Evolutionary conservation across 2,888 invertebrate genomes (phyloP), one percentile per base, ranked within the genome.

Genomic region (Synergus laeviventris): DNA sequence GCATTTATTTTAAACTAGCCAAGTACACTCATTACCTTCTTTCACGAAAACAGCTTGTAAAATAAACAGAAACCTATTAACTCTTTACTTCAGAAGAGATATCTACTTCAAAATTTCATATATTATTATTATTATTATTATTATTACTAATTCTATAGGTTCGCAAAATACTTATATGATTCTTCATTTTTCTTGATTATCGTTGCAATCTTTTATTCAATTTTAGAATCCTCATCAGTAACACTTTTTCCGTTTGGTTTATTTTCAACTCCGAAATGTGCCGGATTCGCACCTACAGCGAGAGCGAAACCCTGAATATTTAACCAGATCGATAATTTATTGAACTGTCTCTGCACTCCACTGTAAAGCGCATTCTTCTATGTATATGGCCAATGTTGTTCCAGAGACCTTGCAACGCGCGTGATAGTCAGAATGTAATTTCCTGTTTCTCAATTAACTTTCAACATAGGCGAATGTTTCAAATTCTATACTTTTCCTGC

Each of bases 401-500:
- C 82, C 62, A 75, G 78, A 78, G 73, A 74, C 82, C 75, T 80
- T 73, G 73, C 76, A 77, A 77, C 75, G 70, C 74, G 62, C 73
- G 79, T 80, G 81, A 77, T 80, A 76, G 81, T 79, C 83, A 83
- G 84, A 86, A 86, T 86, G 83, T 85, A 85, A 87, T 87, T 87
- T 86, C 85, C 85, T 84, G 84, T 85, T 85, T 86, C 86, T 82
- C 85, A 85, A 86, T 86, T 84, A 84, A 84, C 85, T 84, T 79
- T 78, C 64, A 75, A 81, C 83, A 83, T 84, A 81, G 75, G 66
- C 73, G 49, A 70, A 36, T 31, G 2, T 70, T 70, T 54, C 31
- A 49, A n/a, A 36, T 70, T 36, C 8, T 54, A 11, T 1, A 49
- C 49, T 70, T 70, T 70, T 45, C 45, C 45, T 49, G 18, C 12